Evolutionary conservation across 2,797 vertebrate species (phyloP), one percentile per base, ranked within the genome.

Genomic region (Galagoides demidoff): DNA sequence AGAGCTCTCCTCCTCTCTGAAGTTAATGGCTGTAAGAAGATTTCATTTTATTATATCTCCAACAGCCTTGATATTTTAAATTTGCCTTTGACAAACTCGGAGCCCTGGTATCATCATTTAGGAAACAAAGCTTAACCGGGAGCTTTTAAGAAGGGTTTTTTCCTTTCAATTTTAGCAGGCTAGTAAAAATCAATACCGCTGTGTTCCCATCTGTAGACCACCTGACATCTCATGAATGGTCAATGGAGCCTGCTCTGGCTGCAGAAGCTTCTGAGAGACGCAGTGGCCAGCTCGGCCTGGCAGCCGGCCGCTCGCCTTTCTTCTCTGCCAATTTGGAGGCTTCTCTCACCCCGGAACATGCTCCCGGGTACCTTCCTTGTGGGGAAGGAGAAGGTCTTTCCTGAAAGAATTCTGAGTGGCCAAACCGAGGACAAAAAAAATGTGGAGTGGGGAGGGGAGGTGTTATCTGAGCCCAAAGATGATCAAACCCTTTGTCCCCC

Each of bases 201-300:
- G 68, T 89, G 95, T 94, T 98, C 98, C 98, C 98, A 98, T 98
- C 98, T 98, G 98, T 86, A 97, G 97, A 95, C 97, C 98, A 98
- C 97, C 98, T 98, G 98, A 98, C 97, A 95, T 95, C 97, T 97
- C 97, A 95, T 96, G 98, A 98, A 97, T 97, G 98, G 98, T 96
- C 98, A 97, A 78, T 96, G 96, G 95, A 95, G 96, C 91, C 93
- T 91, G 96, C 70, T 84, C 74, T 68, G 97, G 95, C 81, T 91
- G 96, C 73, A 1, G 29, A 91, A 73, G 94, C 95, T 82, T 57
- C 71, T 7, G 52, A 31, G 89, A 39, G 93, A 68, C 0, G 4
- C 39, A 1, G 79, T 2, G 85, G 93, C 92, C 85, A 1, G 85
- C 6, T 11, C 1, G 13, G 94, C 77, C 25, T 3, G 43, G 14